phyloP scores from a whole-genome alignment of 2,113 vertebrate species.

The Mixornis gularis region DNA sequence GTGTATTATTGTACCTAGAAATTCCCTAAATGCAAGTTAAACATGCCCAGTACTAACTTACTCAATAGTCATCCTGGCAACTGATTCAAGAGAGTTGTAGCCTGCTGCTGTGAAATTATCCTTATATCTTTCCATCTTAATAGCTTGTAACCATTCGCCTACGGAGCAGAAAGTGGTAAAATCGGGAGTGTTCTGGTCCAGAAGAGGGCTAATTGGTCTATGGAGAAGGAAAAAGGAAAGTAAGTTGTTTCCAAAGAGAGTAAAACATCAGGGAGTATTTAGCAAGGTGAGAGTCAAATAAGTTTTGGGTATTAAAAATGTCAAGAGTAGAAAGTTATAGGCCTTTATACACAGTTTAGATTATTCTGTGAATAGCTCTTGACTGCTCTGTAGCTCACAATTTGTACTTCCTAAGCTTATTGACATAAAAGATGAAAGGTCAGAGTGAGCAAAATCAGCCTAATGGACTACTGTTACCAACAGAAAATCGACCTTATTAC shows the following conservation, averaged over 20 bases:
- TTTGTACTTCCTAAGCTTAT: slow-evolving; percentile 7
- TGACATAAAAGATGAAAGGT: slow-evolving; percentile 27
- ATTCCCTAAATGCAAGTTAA: slow-evolving; percentile 46
- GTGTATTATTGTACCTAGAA: background rate
- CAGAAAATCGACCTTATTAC: slow-evolving; percentile 17
- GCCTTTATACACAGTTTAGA: slow-evolving; percentile 13
- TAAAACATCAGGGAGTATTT: slow-evolving; percentile 49
- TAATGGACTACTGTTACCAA: background rate
- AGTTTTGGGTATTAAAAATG: slow-evolving; percentile 43
- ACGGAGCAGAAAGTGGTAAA: slow-evolving; percentile 95
- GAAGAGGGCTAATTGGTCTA: slow-evolving; percentile 95
- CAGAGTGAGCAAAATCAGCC: slow-evolving; percentile 24
- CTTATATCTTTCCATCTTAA: slow-evolving; percentile 99
- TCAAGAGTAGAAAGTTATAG: background rate
- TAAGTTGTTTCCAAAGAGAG: slow-evolving; percentile 57
- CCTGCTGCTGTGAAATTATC: slow-evolving; percentile 98
- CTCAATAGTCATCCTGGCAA: slow-evolving; percentile 98
- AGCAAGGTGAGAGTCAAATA: slow-evolving; percentile 45
- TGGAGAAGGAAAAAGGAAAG: slow-evolving; percentile 68
- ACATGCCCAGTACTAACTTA: slow-evolving; percentile 76
- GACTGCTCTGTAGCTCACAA: background rate
- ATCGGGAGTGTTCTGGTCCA: slow-evolving; percentile 95
- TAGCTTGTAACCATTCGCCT: slow-evolving; percentile 98
- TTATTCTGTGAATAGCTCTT: background rate
- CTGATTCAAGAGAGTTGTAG: slow-evolving; percentile 94